These are phyloP conservation scores for Hecatera dysodea DNA, from an alignment of 2,888 invertebrate species.

Conservation along the genomic window DNA sequence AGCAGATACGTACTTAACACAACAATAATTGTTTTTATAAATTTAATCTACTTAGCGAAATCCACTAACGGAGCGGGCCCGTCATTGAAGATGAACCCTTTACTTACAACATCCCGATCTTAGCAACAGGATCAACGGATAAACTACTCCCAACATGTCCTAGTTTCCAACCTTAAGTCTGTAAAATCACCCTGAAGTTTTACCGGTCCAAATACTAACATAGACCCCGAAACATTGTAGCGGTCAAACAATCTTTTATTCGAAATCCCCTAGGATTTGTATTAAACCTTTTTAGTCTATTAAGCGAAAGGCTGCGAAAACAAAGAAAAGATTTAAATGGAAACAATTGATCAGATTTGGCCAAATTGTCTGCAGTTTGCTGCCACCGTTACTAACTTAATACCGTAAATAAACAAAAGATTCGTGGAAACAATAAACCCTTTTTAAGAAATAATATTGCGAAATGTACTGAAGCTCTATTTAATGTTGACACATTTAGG, in stretches of 20 bases:
- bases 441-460: neutral
- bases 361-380: constrained; percentile 21
- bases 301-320: constrained; percentile 25
- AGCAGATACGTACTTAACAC: neutral
- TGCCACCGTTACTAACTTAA: constrained; percentile 44
- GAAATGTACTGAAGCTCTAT: neutral
- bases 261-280: constrained; percentile 34
- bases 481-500: too few species aligned
- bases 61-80: constrained; percentile 4
- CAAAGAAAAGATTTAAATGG: constrained; percentile 40
- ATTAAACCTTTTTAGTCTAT: constrained; percentile 24
- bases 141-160: constrained; percentile 29
- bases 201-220: constrained; percentile 40
- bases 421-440: constrained; percentile 21
- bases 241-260: constrained; percentile 30
- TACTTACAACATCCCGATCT: neutral
- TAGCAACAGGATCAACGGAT: constrained; percentile 21
- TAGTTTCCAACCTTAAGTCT: constrained; percentile 34
- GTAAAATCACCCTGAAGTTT: constrained; percentile 53
- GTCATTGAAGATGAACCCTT: neutral
- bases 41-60: constrained; percentile 40
- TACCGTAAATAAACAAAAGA: constrained; percentile 40
- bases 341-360: constrained; percentile 40
- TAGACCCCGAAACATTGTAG: constrained; percentile 17
- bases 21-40: constrained; percentile 22